Evolutionary conservation across 2,797 vertebrate genomes (phyloP), one percentile per base, ranked within the genome.

Genomic region (Enteromius mattozi): DNA sequence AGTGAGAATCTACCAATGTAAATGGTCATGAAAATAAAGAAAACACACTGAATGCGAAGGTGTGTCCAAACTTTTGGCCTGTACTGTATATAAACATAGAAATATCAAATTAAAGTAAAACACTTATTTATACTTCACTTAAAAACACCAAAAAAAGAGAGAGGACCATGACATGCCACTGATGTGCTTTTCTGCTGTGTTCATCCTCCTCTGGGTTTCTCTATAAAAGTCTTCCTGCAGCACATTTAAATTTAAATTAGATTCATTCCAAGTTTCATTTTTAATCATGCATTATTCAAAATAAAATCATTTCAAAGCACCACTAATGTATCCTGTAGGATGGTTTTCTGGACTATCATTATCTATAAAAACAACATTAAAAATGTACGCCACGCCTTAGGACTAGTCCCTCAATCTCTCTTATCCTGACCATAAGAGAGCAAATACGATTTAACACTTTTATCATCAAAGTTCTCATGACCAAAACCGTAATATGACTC

Each of bases 221-320:
- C 88, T 87, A 86, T 91, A 81, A 90, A 81, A 83, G 76, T 83
- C 69, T 35, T 86, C 89, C 88, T 82, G 86, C 88, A 81, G 83
- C 89, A 88, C 85, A 92, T 93, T 90, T 89, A 91, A 92, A 95
- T 93, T 93, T 87, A 90, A 92, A 94, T 94, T 78, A 86, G 88
- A 94, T 92, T 91, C 91, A 92, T 93, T 93, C 89, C 89, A 90
- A 93, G 84, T 94, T 93, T 94, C 78, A 93, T 94, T 94, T 94
- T 94, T 88, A 91, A 92, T 89, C 91, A 93, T 95, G 89, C 92
- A 95, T 94, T 94, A 95, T 96, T 95, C 91, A 94, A 91, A 79
- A 76, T 87, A 76, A 88, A 94, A 92, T 91, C 82, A 89, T 90
- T 92, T 82, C 74, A 86, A 89, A 93, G 91, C 91, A 86, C 82